Conservation (phyloP, 2,797 vertebrate genomes). For the Neosilurus hyrtlii region DNA sequence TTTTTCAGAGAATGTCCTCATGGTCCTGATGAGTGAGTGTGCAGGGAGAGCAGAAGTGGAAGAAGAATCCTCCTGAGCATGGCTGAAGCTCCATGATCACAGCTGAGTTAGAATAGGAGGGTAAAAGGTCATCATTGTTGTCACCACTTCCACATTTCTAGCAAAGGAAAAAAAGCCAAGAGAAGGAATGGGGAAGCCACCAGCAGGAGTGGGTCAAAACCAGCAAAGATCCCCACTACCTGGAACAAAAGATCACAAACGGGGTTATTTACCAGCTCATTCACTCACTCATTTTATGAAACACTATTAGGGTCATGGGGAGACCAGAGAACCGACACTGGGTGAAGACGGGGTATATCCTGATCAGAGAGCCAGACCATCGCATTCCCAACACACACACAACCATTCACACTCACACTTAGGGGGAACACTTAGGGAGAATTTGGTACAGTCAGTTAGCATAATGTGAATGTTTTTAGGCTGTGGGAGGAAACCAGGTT, state of each 20-base stretch:
- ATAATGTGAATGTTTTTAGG: too few relatives aligned
- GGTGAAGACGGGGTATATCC: too few relatives aligned
- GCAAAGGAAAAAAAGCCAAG: slow-evolving; percentile 91
- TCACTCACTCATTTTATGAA: too few relatives aligned
- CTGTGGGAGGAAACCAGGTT: too few relatives aligned
- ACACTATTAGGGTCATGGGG: too few relatives aligned
- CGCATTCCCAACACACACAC: too few relatives aligned
- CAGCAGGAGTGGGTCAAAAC: slow-evolving; percentile 91
- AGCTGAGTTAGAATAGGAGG: slow-evolving; percentile 75
- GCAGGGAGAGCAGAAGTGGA: not conserved
- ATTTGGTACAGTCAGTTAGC: too few relatives aligned
- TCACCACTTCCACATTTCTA: slow-evolving; percentile 98
- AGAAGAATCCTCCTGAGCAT: not conserved
- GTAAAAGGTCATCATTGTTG: slow-evolving; percentile 92
- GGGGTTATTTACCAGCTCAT: not conserved
- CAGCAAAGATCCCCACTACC: slow-evolving; percentile 98
- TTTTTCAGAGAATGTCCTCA: not conserved
- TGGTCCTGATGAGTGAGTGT: not conserved
- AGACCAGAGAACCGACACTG: too few relatives aligned
- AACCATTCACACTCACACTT: too few relatives aligned
- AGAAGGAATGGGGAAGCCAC: slow-evolving; percentile 96
- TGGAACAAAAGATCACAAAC: slow-evolving; percentile 55
- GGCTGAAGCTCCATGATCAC: not conserved
- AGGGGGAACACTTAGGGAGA: too few relatives aligned
- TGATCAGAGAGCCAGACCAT: too few relatives aligned